phyloP scores from a whole-genome alignment of 2,113 vertebrate genomes.

The Alethe diademata region DNA sequence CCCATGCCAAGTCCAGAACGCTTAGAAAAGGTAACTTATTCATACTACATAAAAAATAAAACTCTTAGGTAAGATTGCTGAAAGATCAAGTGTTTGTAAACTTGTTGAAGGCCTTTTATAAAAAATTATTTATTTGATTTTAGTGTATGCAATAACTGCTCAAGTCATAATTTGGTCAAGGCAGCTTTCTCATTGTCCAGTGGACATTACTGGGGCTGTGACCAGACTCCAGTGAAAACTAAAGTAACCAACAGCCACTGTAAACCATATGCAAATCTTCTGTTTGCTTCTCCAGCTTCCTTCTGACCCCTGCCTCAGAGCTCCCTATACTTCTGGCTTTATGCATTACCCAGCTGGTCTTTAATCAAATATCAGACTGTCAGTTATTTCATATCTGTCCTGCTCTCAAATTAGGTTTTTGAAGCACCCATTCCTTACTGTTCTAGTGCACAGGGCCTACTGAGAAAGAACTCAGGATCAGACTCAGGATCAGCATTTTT shows the following conservation, averaged over 20 bases:
- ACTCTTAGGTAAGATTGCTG: neutral
- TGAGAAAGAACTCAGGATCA: neutral
- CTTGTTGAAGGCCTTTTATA: neutral
- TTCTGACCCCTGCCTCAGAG: neutral
- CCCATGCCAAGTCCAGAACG: conserved; percentile 94
- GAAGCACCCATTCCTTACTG: neutral
- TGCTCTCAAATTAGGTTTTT: neutral
- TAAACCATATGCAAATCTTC: neutral
- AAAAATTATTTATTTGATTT: neutral
- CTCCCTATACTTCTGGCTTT: neutral
- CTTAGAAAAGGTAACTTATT: conserved; percentile 83
- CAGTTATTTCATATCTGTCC: neutral
- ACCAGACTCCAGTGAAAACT: neutral
- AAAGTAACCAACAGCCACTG: neutral
- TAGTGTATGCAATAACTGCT: neutral
- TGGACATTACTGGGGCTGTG: neutral
- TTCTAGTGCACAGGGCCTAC: neutral
- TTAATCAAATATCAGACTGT: neutral
- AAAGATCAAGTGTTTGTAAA: neutral
- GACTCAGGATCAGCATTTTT: neutral
- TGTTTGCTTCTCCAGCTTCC: neutral
- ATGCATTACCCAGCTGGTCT: neutral
- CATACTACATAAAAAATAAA: neutral
- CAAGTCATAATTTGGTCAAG: neutral
- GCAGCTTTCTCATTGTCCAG: neutral